Conservation (phyloP, 2,888 invertebrate species). For the Cantharis lateralis region DNA sequence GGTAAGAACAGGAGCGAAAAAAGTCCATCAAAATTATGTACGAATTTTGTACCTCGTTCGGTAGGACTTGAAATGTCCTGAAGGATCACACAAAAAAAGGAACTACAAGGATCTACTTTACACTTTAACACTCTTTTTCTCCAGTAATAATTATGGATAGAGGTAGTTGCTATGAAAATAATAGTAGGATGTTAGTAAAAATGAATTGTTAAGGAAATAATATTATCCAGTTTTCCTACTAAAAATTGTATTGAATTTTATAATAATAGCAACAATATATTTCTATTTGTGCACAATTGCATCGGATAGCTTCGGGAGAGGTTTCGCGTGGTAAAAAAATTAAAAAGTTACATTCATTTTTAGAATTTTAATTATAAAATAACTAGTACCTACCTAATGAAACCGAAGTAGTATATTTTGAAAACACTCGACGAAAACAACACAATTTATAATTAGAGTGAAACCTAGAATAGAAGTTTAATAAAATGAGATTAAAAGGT, state of each 20-base stretch:
- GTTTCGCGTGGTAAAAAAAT: background rate
- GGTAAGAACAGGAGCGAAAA: no score
- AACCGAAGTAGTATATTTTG: background rate
- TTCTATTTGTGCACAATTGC: background rate
- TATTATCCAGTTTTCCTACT: background rate
- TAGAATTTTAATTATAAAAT: background rate
- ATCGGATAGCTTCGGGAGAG: background rate
- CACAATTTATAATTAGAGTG: background rate
- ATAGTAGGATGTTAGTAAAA: no score
- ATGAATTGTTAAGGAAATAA: background rate
- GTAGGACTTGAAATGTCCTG: no score
- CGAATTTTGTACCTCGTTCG: no score
- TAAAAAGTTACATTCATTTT: background rate
- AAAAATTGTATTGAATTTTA: background rate
- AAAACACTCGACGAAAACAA: background rate
- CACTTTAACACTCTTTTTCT: no score
- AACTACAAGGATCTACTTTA: no score
- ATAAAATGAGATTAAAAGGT: constrained; percentile 43
- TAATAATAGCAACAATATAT: background rate
- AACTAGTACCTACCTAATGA: background rate
- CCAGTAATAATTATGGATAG: no score
- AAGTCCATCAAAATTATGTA: no score
- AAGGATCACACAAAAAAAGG: no score
- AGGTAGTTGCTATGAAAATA: no score
- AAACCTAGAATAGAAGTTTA: constrained; percentile 25